phyloP scores from a whole-genome alignment of 2,113 vertebrate genomes.

The Anthoscopus minutus region DNA sequence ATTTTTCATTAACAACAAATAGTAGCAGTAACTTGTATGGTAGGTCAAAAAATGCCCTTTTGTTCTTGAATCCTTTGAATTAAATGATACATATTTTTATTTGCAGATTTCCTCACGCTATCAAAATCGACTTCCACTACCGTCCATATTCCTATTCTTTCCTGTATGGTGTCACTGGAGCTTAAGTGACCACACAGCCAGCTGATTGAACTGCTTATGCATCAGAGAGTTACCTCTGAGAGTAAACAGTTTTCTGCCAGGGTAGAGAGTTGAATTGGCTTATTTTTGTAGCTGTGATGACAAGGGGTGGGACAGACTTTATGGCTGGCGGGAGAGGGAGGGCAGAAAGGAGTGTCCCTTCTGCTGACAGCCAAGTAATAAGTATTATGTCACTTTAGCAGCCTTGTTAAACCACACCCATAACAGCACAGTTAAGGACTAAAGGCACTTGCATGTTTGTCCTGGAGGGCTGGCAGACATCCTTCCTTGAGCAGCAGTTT shows the following conservation, averaged over 20 bases:
- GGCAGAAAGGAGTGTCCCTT: not conserved
- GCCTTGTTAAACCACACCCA: not conserved
- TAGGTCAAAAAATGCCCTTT: not conserved
- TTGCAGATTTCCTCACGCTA: not conserved
- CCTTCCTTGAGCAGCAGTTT: conserved; percentile 2
- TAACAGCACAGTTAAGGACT: not conserved
- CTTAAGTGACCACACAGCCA: not conserved
- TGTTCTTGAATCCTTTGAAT: not conserved
- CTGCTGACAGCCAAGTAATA: not conserved
- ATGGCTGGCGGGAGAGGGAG: not conserved
- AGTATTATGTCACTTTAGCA: not conserved
- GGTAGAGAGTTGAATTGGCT: not conserved
- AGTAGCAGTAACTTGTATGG: not conserved
- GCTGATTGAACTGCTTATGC: not conserved
- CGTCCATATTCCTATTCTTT: not conserved
- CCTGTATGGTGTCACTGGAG: not conserved
- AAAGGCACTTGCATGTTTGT: not conserved
- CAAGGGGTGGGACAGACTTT: not conserved
- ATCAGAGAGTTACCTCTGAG: not conserved
- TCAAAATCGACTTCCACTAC: not conserved
- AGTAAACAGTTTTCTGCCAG: not conserved
- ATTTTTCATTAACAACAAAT: not conserved
- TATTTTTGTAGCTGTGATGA: not conserved
- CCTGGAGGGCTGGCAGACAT: not conserved
- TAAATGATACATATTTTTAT: not conserved